Evolutionary conservation across 2,888 invertebrate species (phyloP).

Genomic region (Lithophane socia): DNA sequence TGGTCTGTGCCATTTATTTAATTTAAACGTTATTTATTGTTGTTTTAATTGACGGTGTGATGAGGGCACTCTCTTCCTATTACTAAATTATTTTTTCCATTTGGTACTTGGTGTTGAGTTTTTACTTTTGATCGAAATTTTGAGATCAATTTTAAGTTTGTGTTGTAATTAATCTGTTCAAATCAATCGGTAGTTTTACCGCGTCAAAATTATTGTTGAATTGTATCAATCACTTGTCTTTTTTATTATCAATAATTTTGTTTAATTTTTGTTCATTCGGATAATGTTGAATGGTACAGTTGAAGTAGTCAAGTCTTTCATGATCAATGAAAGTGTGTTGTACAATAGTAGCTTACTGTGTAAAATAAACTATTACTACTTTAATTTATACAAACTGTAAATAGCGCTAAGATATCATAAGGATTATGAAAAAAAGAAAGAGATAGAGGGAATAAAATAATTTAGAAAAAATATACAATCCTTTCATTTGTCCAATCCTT

Average conservation of each 20-base stretch:
- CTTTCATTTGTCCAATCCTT: slow-evolving; percentile 79
- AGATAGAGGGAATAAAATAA: slow-evolving; percentile 89
- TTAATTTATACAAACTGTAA: slow-evolving; percentile 90
- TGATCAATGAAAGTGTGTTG: slow-evolving; percentile 81
- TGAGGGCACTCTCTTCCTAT: slow-evolving; percentile 82
- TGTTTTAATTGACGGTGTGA: slow-evolving; percentile 77
- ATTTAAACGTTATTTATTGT: slow-evolving; percentile 87
- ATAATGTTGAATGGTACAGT: slow-evolving; percentile 67
- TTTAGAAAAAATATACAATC: slow-evolving; percentile 76
- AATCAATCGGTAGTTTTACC: slow-evolving; percentile 83
- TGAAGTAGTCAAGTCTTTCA: slow-evolving; percentile 86
- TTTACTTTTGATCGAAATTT: slow-evolving; percentile 77
- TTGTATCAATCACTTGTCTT: slow-evolving; percentile 66
- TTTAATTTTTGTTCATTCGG: slow-evolving; percentile 66
- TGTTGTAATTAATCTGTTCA: slow-evolving; percentile 72
- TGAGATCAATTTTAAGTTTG: slow-evolving; percentile 79
- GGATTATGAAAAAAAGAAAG: slow-evolving; percentile 88
- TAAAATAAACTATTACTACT: slow-evolving; percentile 87
- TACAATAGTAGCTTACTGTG: slow-evolving; percentile 88
- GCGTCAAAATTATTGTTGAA: slow-evolving; percentile 74
- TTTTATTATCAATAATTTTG: slow-evolving; percentile 69
- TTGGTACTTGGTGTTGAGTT: slow-evolving; percentile 89
- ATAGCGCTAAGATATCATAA: slow-evolving; percentile 88
- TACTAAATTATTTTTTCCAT: slow-evolving; percentile 83
- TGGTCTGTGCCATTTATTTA: slow-evolving; percentile 90